Base-by-base conservation (phyloP, 2,113 vertebrate species). In the Cariama cristata region DNA sequence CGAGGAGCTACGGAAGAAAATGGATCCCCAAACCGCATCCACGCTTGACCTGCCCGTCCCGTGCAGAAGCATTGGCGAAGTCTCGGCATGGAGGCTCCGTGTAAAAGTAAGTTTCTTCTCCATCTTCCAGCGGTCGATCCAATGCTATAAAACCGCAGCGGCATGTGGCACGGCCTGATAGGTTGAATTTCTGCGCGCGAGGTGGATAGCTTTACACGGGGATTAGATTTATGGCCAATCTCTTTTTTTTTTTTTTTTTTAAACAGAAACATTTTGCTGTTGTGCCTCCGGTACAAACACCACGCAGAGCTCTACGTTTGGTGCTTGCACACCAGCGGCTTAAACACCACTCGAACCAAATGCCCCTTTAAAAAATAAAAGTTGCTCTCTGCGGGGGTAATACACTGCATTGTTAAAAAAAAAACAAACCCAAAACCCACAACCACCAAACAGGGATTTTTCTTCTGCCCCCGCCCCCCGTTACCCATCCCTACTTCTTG, bases 101-200 rank as follows among this genome's bases (percentile, higher is more conserved):
- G 55, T 27, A 83, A 44, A 88, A 92, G 45, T 16, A 88, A 84
- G 44, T 93, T 95, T 59, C 58, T 81, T 59, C 72, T 79, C 33
- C 80, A 86, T 86, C 79, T 79, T 81, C 95, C 91, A 86, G 80
- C n/a, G 28, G 47, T 16, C 63, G 58, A 95, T 32, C 63, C 81
- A 89, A 83, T 33, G 15, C 77, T 75, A 6, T 13, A 47, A 59
- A 93, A 86, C 74, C 32, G 60, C 88, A 90, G 95, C 91, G 53
- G 73, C 80, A 71, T 62, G 89, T 79, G 85, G 83, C 88, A 96
- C 2, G 12, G 71, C 89, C 90, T 82, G 80, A 95, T 79, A 95
- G 89, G 71, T 11, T 84, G 80, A 40, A 88, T 77, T 84, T 75
- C 79, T 55, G 80, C 6, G 26, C 69, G 27, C 45, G 59, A 97